Evolutionary conservation across 2,113 vertebrate genomes (phyloP).

Genomic region (Macrotis lagotis): DNA sequence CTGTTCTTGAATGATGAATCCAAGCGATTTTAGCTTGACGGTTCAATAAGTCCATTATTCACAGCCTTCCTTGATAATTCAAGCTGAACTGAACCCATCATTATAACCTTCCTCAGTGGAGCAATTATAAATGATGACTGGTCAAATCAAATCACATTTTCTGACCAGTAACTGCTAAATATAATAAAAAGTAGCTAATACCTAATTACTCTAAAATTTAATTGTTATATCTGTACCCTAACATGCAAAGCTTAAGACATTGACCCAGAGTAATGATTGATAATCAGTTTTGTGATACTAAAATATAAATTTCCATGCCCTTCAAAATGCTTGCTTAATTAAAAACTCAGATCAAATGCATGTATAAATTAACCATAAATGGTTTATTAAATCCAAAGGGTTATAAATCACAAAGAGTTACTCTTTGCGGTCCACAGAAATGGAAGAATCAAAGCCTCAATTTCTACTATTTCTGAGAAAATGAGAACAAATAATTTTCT

Average conservation of each 20-base stretch:
- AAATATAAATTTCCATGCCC: no score
- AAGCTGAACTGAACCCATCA: background rate
- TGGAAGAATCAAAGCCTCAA: background rate
- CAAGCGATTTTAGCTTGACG: background rate
- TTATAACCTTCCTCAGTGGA: background rate
- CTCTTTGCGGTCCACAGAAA: background rate
- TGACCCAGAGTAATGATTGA: background rate
- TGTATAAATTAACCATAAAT: background rate
- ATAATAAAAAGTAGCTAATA: background rate
- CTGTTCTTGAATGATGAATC: background rate
- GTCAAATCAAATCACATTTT: background rate
- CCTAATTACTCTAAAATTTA: background rate
- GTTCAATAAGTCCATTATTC: background rate
- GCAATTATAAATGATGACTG: background rate
- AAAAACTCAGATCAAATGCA: background rate
- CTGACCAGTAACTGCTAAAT: background rate
- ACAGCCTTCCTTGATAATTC: background rate
- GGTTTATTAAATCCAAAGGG: background rate
- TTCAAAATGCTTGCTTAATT: background rate
- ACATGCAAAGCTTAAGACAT: background rate
- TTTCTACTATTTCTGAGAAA: background rate
- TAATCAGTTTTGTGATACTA: background rate
- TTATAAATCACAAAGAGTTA: background rate
- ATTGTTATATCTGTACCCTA: background rate
- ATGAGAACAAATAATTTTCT: background rate